Evolutionary conservation across 2,113 vertebrate genomes (phyloP), one percentile per base, ranked within the genome.

Genomic region (Butorides virescens): DNA sequence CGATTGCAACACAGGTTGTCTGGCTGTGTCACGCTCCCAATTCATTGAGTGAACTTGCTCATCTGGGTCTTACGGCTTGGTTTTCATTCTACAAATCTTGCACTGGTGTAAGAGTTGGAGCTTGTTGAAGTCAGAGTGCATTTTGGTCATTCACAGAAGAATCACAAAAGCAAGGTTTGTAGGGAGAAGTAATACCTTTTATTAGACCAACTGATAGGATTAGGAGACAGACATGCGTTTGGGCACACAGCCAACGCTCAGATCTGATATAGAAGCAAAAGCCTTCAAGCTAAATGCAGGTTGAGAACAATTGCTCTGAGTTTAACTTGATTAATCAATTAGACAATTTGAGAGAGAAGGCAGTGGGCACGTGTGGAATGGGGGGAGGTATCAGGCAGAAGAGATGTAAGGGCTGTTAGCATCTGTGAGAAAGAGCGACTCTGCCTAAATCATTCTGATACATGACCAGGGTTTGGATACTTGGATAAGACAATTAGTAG

Each of bases 181-280:
- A 55, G 59, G 70, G 76, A 97, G 87, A 42, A 87, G 53, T 73
- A 80, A 79, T 91, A 73, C 87, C 90, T 93, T 91, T 82, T 61
- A 79, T 96, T 94, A 88, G 89, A 66, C 67, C 29, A 42, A 9
- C 74, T 85, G 93, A 84, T 50, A 34, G 85, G 90, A 94, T 97
- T 88, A 95, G 93, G n/a, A 68, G 90, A 5, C 34, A 78, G 86
- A 36, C 32, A 3, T 12, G 18, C 1, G 0, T 56, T 83, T 79
- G 94, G 92, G 94, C 90, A 75, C 92, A 42, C 22, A 15, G 95
- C 95, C 94, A 96, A 2, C 0, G 2, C 66, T 91, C 44, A 8
- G 70, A 79, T 94, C 81, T 90, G 84, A 95, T 92, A 49, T 5
- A 62, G 87, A 42, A 42, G 76, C 44, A 65, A 68, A 78, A 95